These are phyloP conservation scores for Perca fluviatilis DNA, from an alignment of 2,113 vertebrate species.

Conservation along the genomic window DNA sequence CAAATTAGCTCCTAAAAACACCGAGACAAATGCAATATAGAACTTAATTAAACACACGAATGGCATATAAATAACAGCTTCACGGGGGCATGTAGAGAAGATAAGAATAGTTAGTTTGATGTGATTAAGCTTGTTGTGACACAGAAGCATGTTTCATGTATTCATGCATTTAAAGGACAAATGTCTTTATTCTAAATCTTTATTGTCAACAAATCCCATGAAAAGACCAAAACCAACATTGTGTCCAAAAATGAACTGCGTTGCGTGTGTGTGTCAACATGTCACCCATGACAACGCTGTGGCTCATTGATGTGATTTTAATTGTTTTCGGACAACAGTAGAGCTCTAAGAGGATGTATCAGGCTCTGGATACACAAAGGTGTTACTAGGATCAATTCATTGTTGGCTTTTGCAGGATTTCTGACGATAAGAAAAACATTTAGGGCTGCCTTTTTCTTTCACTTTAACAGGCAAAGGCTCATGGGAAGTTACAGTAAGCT, in stretches of 20 bases:
- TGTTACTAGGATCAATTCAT: no score
- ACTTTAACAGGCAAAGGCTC: slow-evolving; percentile 9
- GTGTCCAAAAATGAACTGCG: no score
- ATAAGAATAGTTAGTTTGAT: background rate
- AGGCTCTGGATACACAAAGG: no score
- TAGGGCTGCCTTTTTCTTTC: background rate
- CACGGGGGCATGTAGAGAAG: background rate
- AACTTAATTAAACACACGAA: background rate
- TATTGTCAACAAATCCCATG: background rate
- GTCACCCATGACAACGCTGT: no score
- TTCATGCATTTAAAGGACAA: background rate
- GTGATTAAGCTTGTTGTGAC: background rate
- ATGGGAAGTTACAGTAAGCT: slow-evolving; percentile 26
- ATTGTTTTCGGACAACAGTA: no score
- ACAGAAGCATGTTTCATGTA: background rate
- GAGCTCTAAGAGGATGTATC: background rate
- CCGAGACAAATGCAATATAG: background rate
- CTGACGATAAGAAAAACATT: background rate
- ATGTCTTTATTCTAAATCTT: background rate
- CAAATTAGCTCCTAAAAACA: background rate
- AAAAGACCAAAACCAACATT: background rate
- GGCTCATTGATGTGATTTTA: no score
- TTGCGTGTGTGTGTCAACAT: no score
- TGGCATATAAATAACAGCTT: background rate
- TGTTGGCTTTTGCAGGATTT: no score